Percentiles rank a stretch among this genome's conserved stretches.
phyloP scores from a whole-genome alignment of 2,888 invertebrate genomes.

The Tipula helvola region DNA sequence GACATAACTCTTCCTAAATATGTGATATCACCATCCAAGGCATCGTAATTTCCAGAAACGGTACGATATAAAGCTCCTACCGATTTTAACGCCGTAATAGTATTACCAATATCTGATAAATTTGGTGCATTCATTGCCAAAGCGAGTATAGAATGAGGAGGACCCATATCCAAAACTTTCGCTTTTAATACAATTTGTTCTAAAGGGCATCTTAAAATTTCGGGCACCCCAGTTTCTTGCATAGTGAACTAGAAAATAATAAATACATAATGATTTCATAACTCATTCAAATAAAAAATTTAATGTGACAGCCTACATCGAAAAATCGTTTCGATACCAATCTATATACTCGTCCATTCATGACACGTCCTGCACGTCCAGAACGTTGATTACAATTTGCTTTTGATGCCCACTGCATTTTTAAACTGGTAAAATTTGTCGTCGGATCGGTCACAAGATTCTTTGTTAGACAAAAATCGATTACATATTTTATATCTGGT shows the following conservation, averaged over 20 bases:
- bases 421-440: conserved; percentile 54
- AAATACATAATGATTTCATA: background rate
- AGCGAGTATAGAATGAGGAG: conserved; percentile 64
- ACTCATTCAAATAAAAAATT: background rate
- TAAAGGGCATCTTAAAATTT: conserved; percentile 69
- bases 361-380: conserved; percentile 82
- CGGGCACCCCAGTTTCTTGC: conserved; percentile 48
- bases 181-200: conserved; percentile 66
- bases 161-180: conserved; percentile 72
- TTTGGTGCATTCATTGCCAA: conserved; percentile 80
- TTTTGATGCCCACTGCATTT: conserved; percentile 78
- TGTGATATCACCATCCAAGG: conserved; percentile 75
- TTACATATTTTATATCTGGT: conserved; percentile 72
- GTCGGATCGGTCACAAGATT: conserved; percentile 57
- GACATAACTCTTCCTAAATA: conserved; percentile 76
- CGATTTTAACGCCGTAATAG: conserved; percentile 74
- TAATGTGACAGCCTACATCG: conserved; percentile 30
- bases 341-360: conserved; percentile 75
- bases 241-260: conserved; percentile 35
- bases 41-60: conserved; percentile 38
- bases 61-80: conserved; percentile 65
- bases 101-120: conserved; percentile 63
- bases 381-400: conserved; percentile 80
- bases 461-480: conserved; percentile 91
- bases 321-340: conserved; percentile 58